Percentiles rank a stretch among this genome's conserved stretches.
Conservation (phyloP, 2,888 invertebrate species). For the Pterostichus niger region DNA sequence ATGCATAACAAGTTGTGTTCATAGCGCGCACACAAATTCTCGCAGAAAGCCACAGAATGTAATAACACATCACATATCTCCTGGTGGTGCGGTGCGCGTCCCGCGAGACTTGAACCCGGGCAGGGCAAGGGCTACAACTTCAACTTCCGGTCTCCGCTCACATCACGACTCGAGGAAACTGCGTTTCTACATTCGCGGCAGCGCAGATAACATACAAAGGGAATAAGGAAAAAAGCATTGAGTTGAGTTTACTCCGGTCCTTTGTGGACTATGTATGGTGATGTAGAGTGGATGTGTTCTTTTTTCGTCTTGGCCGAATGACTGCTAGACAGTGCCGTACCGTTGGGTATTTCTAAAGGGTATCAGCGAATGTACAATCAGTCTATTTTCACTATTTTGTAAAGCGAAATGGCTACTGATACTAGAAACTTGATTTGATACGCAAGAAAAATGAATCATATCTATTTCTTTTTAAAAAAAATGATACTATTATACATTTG, state of each 20-base stretch:
- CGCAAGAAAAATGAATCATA: too few relatives aligned
- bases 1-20: neutral
- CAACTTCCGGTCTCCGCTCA: neutral
- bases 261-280: constrained; percentile 37
- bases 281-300: constrained; percentile 23
- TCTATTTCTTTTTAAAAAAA: too few relatives aligned
- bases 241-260: constrained; percentile 30
- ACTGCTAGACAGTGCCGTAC: neutral
- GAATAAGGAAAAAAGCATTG: constrained; percentile 47
- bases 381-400: neutral
- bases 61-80: constrained; percentile 42
- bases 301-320: neutral
- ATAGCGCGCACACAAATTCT: constrained; percentile 19
- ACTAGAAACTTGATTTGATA: neutral
- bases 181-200: too few relatives aligned
- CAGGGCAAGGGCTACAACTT: constrained; percentile 29
- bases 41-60: constrained; percentile 44
- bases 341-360: neutral
- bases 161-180: neutral
- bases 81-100: neutral
- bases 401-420: neutral
- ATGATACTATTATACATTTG: too few relatives aligned
- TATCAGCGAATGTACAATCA: neutral
- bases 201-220: constrained; percentile 36
- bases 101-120: neutral